Evolutionary conservation across 2,888 invertebrate genomes (phyloP), one percentile per base, ranked within the genome.

Genomic region (Cephonodes hylas): DNA sequence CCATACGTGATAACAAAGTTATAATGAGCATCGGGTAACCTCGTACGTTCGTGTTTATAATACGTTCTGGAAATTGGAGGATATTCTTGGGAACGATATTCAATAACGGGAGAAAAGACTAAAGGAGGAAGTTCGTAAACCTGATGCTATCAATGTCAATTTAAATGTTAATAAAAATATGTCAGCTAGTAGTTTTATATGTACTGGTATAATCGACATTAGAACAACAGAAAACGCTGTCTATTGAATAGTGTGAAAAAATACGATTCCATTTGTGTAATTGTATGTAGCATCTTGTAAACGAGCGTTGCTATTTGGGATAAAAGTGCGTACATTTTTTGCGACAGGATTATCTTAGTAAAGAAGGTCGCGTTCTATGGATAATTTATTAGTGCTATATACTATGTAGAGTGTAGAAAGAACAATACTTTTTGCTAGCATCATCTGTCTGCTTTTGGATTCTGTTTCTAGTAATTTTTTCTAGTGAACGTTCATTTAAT

Each of bases 21-120:
- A 53, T 53, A 60, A 60, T 60, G 60, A 42, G 53, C 38, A 60
- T 42, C 25, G 18, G 10, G 46, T 53, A 53, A 42, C 48, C 25
- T 48, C 22, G 23, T 48, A 15, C 27, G 22, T 22, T 8, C 22
- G n/a, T 25, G 23, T 20, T 44, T 23, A 5, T 45, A 23, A 45
- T 25, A 23, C 18, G 31, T 53, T 53, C 18, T 27, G 15, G 18
- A 27, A 53, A 8, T 15, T 53, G 15, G 15, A 38, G n/a, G 15
- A 8, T 18, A 15, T 18, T 4, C 27, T 53, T 1, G 7, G 27
- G 53, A 10, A 6, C 1, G 18, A 10, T 15, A 53, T 5, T 15
- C 18, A 15, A 20, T 53, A 31, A 3, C 15, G 18, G 31, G 10
- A 3, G 1, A 7, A 18, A 53, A 53, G 13, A 22, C 5, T 46